Conservation (phyloP, 2,888 invertebrate species). For the Leptinotarsa rubiginosa region DNA sequence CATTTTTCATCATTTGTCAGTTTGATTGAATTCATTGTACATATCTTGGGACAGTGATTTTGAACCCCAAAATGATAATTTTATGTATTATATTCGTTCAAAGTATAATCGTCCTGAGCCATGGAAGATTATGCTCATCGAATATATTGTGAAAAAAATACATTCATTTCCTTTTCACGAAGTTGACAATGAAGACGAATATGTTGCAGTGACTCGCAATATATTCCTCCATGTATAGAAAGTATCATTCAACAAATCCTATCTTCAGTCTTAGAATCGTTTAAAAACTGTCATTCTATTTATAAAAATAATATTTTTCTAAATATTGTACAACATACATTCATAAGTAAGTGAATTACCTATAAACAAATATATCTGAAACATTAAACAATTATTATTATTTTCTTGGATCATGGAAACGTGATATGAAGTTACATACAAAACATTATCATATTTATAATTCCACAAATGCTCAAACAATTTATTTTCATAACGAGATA, state of each 20-base stretch:
- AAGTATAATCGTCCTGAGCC: slow-evolving; percentile 53
- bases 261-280: slow-evolving; percentile 62
- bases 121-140: slow-evolving; percentile 36
- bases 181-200: slow-evolving; percentile 31
- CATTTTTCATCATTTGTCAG: slow-evolving; percentile 27
- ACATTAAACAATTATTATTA: slow-evolving; percentile 47
- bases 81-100: slow-evolving; percentile 44
- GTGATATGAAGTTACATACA: slow-evolving; percentile 53
- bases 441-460: slow-evolving; percentile 46
- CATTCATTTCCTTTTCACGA: slow-evolving; percentile 32
- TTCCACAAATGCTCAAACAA: slow-evolving; percentile 46
- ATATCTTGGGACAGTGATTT: slow-evolving; percentile 22
- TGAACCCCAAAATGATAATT: neutral
- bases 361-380: slow-evolving; percentile 45
- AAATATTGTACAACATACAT: slow-evolving; percentile 54
- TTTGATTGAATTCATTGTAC: slow-evolving; percentile 31
- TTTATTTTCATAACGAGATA: slow-evolving; percentile 57
- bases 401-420: slow-evolving; percentile 42
- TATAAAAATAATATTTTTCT: slow-evolving; percentile 63
- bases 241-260: slow-evolving; percentile 56
- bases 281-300: slow-evolving; percentile 55
- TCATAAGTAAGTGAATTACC: slow-evolving; percentile 47
- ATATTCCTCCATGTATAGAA: slow-evolving; percentile 49
- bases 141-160: slow-evolving; percentile 36
- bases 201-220: slow-evolving; percentile 32